Evolutionary conservation across 2,797 vertebrate species (phyloP).

Genomic region (Thripadectes ignobilis): DNA sequence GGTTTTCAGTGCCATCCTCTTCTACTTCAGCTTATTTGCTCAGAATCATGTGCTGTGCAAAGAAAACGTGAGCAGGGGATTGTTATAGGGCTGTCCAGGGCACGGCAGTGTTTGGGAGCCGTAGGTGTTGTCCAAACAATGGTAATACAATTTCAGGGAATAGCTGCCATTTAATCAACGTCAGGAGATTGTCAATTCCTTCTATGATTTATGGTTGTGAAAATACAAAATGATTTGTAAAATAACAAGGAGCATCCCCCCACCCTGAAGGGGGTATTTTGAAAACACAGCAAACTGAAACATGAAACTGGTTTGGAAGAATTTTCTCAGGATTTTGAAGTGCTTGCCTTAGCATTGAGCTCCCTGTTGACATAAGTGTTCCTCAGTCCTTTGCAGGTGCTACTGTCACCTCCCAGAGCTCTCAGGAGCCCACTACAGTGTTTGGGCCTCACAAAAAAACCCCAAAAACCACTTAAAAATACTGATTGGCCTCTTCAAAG

Average conservation of each 20-base stretch:
- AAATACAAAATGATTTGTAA: constrained; percentile 41
- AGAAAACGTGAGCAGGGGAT: background rate
- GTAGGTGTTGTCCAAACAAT: constrained; percentile 11
- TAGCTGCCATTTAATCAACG: constrained; percentile 24
- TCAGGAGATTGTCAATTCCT: constrained; percentile 30
- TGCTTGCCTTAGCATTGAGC: constrained; percentile 25
- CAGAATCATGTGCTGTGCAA: background rate
- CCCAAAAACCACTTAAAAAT: background rate
- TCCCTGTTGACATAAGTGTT: constrained; percentile 34
- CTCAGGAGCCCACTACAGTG: constrained; percentile 23
- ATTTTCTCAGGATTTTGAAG: constrained; percentile 46
- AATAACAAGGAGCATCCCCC: constrained; percentile 45
- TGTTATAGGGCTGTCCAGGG: background rate
- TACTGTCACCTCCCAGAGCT: background rate
- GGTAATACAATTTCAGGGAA: constrained; percentile 6
- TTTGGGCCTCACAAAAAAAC: background rate
- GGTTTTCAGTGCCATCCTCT: background rate
- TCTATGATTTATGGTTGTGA: background rate
- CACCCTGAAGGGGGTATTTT: background rate
- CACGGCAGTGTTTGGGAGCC: background rate
- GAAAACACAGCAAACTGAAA: constrained; percentile 8
- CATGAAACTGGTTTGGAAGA: background rate
- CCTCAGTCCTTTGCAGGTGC: constrained; percentile 37
- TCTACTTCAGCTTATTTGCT: background rate
- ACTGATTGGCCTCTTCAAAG: constrained; percentile 49